Evolutionary conservation across 2,888 invertebrate genomes (phyloP).

Genomic region (Andrena flavipes): DNA sequence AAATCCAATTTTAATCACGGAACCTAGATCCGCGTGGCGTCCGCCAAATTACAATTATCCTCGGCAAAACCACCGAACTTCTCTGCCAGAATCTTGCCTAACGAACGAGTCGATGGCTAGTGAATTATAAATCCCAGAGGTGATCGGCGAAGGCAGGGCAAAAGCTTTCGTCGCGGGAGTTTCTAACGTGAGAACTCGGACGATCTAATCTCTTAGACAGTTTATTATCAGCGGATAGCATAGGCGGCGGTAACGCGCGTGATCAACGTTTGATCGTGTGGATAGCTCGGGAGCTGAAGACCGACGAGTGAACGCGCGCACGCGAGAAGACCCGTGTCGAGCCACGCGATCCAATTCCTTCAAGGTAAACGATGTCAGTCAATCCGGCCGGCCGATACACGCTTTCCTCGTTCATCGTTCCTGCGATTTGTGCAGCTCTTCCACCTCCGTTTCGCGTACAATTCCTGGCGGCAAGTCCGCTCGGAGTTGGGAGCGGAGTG

Average conservation of each 20-base stretch:
- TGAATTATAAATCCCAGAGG: no score
- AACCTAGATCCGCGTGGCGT: slow-evolving; percentile 60
- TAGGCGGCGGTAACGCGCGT: slow-evolving; percentile 28
- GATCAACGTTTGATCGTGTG: slow-evolving; percentile 23
- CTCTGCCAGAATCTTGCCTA: no score
- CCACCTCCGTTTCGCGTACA: neutral
- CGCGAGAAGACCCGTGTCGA: slow-evolving; percentile 51
- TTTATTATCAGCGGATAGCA: slow-evolving; percentile 7
- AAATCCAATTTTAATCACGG: slow-evolving; percentile 75
- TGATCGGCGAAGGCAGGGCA: no score
- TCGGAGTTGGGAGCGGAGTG: no score
- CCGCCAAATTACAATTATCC: slow-evolving; percentile 21
- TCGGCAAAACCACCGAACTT: slow-evolving; percentile 43
- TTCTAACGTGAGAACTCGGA: neutral
- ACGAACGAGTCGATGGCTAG: no score
- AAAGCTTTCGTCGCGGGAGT: no score
- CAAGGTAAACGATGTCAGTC: slow-evolving; percentile 50
- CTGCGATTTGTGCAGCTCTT: neutral
- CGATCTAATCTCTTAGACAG: slow-evolving; percentile 6
- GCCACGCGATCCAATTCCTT: slow-evolving; percentile 65
- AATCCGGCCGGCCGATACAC: neutral
- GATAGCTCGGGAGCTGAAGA: slow-evolving; percentile 33
- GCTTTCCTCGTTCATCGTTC: neutral
- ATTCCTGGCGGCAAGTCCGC: no score
- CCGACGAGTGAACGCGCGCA: slow-evolving; percentile 45